Percentiles rank a stretch among this genome's conserved stretches.
phyloP scores from a whole-genome alignment of 2,888 invertebrate species.

The Chrysolina haemoptera region DNA sequence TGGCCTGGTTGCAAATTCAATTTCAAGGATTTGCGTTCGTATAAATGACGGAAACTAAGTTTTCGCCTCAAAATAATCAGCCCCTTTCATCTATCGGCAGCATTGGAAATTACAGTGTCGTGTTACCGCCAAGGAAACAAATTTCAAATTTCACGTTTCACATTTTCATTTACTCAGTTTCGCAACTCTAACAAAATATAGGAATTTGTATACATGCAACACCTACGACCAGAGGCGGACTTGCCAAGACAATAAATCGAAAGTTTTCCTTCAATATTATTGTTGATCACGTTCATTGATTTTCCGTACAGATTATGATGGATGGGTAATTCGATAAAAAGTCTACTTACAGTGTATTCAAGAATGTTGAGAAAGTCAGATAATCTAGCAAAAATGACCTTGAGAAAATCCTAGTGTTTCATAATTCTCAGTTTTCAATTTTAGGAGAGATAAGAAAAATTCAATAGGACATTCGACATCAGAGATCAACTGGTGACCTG shows the following conservation, averaged over 20 bases:
- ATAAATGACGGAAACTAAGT: conserved; percentile 15
- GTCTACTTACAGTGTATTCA: no score
- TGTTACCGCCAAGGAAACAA: conserved; percentile 1
- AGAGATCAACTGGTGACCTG: no score
- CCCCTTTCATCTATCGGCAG: conserved; percentile 6
- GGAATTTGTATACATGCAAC: conserved; percentile 10
- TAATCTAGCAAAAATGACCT: no score
- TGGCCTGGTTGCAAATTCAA: conserved; percentile 1
- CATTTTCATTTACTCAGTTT: conserved; percentile 2
- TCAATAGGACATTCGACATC: no score
- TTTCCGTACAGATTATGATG: no score
- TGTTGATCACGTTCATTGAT: no score
- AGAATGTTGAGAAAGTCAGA: no score
- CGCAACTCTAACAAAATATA: background rate
- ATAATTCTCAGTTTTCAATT: no score
- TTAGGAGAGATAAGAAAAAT: no score
- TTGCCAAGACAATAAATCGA: background rate
- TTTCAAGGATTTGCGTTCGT: conserved; percentile 4
- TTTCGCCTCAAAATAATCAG: conserved; percentile 3
- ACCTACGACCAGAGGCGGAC: background rate
- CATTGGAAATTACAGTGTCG: conserved; percentile 14
- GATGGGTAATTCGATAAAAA: no score
- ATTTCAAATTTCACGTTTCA: conserved; percentile 12
- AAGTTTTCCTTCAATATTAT: background rate
- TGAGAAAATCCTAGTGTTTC: no score